Evolutionary conservation across 2,888 invertebrate species (phyloP).

Genomic region (Philopedon plagiatum): DNA sequence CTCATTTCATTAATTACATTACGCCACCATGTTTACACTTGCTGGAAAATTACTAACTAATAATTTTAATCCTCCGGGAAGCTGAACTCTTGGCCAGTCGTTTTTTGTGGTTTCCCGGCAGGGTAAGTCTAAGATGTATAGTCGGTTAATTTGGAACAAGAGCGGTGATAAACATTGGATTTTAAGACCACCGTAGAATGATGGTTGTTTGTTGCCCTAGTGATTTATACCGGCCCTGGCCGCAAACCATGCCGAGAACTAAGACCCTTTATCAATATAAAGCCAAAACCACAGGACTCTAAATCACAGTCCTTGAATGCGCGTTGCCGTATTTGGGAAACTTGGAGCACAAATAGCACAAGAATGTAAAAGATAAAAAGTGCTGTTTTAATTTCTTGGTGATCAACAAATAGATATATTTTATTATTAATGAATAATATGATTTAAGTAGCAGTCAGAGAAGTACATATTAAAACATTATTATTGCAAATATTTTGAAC

Average conservation of each 20-base stretch:
- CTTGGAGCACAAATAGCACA: constrained; percentile 27
- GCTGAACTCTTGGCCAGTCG: constrained; percentile 6
- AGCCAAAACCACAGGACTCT: constrained; percentile 45
- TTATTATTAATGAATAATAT: too few relatives aligned
- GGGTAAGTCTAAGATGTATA: constrained; percentile 62
- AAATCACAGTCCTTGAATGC: constrained; percentile 51
- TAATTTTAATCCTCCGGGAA: background rate
- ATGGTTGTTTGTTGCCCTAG: constrained; percentile 43
- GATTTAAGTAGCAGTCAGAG: too few relatives aligned
- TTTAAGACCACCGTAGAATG: constrained; percentile 64
- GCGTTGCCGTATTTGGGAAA: constrained; percentile 29
- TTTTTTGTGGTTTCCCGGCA: constrained; percentile 15
- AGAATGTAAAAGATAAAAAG: constrained; percentile 21
- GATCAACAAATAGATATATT: too few relatives aligned
- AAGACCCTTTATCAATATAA: constrained; percentile 45
- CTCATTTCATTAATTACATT: too few relatives aligned
- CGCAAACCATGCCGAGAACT: constrained; percentile 40
- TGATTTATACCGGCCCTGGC: constrained; percentile 45
- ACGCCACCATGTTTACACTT: too few relatives aligned
- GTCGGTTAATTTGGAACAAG: constrained; percentile 67
- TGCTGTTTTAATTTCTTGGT: too few relatives aligned
- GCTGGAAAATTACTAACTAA: background rate
- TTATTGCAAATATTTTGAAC: too few relatives aligned
- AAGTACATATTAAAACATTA: too few relatives aligned
- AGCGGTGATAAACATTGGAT: constrained; percentile 67